These are phyloP conservation scores for Oncorhynchus clarkii DNA, from an alignment of 2,113 vertebrate genomes.

Conservation along the genomic window DNA sequence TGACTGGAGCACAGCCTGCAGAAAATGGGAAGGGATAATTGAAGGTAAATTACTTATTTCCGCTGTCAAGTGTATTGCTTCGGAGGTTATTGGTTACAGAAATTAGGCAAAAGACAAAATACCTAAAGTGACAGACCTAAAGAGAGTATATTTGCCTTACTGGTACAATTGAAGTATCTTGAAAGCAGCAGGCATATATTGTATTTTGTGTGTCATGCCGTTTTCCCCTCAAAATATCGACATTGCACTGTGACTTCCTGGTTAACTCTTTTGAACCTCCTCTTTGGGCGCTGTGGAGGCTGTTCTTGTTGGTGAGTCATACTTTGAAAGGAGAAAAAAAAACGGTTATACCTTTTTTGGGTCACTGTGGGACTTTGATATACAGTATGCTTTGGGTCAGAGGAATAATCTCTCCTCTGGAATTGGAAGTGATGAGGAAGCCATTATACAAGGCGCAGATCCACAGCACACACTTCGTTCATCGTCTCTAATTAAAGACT, in stretches of 20 bases:
- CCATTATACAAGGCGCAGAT: too few species aligned
- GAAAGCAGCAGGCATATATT: not conserved
- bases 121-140: conserved; percentile 5
- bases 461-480: too few species aligned
- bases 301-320: not conserved
- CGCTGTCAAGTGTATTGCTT: conserved; percentile 22
- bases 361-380: not conserved
- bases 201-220: not conserved
- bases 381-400: too few species aligned
- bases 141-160: not conserved
- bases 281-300: not conserved
- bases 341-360: not conserved
- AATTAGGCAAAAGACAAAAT: conserved; percentile 23
- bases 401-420: too few species aligned
- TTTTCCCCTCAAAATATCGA: not conserved
- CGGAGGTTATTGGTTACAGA: conserved; percentile 10
- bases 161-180: not conserved
- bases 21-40: conserved; percentile 22
- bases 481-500: too few species aligned
- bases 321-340: not conserved
- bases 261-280: not conserved
- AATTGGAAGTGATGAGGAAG: too few species aligned
- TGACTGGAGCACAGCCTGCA: conserved; percentile 4
- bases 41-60: conserved; percentile 32
- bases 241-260: not conserved